Base-by-base conservation (phyloP, 1,140 invertebrate species). In the Drosophila seguyi region DNA sequence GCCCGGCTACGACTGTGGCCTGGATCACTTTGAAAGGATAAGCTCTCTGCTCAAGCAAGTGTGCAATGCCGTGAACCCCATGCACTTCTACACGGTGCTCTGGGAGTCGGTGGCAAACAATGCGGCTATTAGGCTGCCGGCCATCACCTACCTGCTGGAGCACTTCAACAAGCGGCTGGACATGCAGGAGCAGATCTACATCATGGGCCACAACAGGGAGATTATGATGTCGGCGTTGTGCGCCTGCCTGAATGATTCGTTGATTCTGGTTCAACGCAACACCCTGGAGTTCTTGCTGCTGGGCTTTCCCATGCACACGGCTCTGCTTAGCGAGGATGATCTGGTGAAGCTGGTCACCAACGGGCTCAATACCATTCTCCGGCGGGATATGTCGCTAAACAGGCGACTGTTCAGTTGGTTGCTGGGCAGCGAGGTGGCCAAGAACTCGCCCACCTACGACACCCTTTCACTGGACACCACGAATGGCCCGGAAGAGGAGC, bases 361-460 rank as follows among this genome's bases (percentile, higher is more conserved):
- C 62, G 96, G 96, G 31, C 93, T 99, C 56, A 95, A 95, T 38
- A 97, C 98, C 1, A 96, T 99, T 67, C 93, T 99, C 13, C 93
- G 98, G 47, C 94, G 98, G 75, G 98, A 99, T 91, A 98, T 98
- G 96, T 98, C 97, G 47, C 94, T 99, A 16, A 99, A 99, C 92
- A 95, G 97, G 66, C 94, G 97, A 38, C 93, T 98, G 18, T 98
- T 96, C 92, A 95, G 96, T 5, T 98, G 97, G 97, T 93, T 98
- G 16, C 93, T 98, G 50, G 97, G 96, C 18, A 95, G 94, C 20
- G 96, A 97, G 93, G 94, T 95, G 16, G 94, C 94, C 73, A 94
- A 94, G 62, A 94, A 94, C 38, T 94, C 95, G 38, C 91, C 95
- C 44, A 94, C 93, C 18, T 92, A 92, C 18, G 90, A 93, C 47